These are phyloP conservation scores for Rhea pennata DNA, from an alignment of 2,113 vertebrate genomes.

Conservation along the genomic window DNA sequence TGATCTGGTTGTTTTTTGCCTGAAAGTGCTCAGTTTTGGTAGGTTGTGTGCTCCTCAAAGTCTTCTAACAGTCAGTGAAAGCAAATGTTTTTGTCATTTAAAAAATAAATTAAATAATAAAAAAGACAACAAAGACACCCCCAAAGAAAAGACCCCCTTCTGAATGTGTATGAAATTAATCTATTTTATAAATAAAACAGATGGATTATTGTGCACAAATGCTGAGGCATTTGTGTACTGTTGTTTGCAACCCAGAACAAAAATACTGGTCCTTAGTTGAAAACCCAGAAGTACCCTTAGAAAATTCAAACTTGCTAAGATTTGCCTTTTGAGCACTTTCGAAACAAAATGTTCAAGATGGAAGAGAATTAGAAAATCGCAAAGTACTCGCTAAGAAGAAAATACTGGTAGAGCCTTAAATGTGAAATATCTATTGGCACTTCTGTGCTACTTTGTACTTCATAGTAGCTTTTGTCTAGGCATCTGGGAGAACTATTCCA, in stretches of 20 bases:
- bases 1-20: slow-evolving; percentile 31
- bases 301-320: not conserved
- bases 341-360: not conserved
- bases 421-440: not conserved
- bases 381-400: not conserved
- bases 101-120: not conserved
- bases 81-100: not conserved
- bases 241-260: not conserved
- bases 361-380: not conserved
- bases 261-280: not conserved
- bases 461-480: not conserved
- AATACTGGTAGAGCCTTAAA: not conserved
- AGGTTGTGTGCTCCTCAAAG: not conserved
- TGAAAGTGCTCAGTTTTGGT: not conserved
- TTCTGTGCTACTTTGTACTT: not conserved
- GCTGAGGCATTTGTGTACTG: not conserved
- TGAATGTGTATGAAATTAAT: not conserved
- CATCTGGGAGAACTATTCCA: not conserved
- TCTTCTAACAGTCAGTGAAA: not conserved
- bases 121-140: not conserved
- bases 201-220: not conserved
- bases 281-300: not conserved
- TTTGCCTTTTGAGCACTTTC: not conserved
- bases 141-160: not conserved
- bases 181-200: not conserved